Evolutionary conservation across 2,888 invertebrate genomes (phyloP).

Genomic region (Leptopilina myrica): DNA sequence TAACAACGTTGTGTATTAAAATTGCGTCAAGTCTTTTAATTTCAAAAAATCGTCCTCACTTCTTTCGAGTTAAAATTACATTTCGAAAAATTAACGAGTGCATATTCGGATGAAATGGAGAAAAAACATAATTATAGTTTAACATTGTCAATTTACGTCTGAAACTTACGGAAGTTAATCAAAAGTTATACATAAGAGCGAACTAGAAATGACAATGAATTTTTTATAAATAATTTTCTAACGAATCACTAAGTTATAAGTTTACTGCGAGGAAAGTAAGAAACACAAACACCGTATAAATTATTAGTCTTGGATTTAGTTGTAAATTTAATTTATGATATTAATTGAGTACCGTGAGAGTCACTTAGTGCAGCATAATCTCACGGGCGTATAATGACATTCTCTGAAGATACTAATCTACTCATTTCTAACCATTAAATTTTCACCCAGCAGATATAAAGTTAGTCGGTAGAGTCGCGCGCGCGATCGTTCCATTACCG

Average conservation of each 20-base stretch:
- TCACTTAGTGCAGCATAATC: slow-evolving; percentile 30
- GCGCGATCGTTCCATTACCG: slow-evolving; percentile 11
- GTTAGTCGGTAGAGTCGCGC: background rate
- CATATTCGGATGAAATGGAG: no score
- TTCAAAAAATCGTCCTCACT: no score
- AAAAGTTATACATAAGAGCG: no score
- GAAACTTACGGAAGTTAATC: no score
- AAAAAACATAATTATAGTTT: no score
- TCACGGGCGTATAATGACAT: slow-evolving; percentile 12
- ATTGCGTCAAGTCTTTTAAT: no score
- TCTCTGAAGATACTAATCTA: slow-evolving; percentile 12
- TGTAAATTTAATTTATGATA: background rate
- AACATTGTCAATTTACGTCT: no score
- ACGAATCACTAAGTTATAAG: slow-evolving; percentile 3
- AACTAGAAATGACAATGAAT: background rate
- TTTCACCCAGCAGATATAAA: slow-evolving; percentile 30
- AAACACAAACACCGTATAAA: background rate
- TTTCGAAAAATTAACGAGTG: no score
- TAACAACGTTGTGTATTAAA: no score
- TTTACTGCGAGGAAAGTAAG: background rate
- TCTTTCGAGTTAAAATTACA: no score
- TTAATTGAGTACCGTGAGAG: slow-evolving; percentile 13
- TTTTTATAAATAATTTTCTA: background rate
- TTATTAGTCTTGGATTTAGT: background rate
- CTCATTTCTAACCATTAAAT: slow-evolving; percentile 38